phyloP scores from a whole-genome alignment of 2,113 vertebrate species.

The Pollachius pollachius region DNA sequence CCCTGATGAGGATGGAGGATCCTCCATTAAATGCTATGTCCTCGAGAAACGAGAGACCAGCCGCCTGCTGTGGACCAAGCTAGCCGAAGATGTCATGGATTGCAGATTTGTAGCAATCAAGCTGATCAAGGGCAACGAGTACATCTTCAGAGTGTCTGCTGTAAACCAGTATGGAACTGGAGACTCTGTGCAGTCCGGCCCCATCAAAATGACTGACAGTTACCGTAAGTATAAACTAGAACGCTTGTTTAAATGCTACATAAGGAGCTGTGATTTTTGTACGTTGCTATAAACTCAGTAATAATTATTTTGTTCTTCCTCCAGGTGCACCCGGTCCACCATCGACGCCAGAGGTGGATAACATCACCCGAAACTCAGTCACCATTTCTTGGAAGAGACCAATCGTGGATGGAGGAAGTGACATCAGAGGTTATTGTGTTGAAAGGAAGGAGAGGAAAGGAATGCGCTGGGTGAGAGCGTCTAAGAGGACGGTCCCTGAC shows the following conservation, averaged over 20 bases:
- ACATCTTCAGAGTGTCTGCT: conserved; percentile 93
- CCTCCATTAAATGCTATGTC: conserved; percentile 87
- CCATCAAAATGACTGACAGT: conserved; percentile 95
- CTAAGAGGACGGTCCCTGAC: conserved; percentile 89
- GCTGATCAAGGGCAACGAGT: conserved; percentile 97
- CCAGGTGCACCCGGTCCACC: conserved; percentile 87
- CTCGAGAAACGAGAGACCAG: conserved; percentile 99
- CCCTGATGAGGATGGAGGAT: conserved; percentile 93
- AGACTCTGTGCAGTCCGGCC: conserved; percentile 86
- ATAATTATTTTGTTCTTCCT: conserved; percentile 17
- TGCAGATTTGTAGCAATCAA: conserved; percentile 89
- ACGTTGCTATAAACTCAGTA: too few species aligned
- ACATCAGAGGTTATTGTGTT: conserved; percentile 92
- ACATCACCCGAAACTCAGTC: conserved; percentile 85
- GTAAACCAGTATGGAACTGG: conserved; percentile 93
- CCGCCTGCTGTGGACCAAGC: conserved; percentile 92
- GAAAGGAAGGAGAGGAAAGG: conserved; percentile 94
- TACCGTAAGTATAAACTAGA: conserved; percentile 78
- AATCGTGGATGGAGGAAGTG: conserved; percentile 89
- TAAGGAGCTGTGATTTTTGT: too few species aligned
- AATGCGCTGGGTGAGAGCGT: conserved; percentile 94
- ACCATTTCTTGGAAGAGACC: conserved; percentile 97
- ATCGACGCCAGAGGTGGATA: conserved; percentile 89
- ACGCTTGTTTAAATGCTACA: neutral
- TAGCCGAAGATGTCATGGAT: conserved; percentile 89